Base-by-base conservation (phyloP, 2,888 invertebrate genomes). In the Scaptomyza cyrtandrae region DNA sequence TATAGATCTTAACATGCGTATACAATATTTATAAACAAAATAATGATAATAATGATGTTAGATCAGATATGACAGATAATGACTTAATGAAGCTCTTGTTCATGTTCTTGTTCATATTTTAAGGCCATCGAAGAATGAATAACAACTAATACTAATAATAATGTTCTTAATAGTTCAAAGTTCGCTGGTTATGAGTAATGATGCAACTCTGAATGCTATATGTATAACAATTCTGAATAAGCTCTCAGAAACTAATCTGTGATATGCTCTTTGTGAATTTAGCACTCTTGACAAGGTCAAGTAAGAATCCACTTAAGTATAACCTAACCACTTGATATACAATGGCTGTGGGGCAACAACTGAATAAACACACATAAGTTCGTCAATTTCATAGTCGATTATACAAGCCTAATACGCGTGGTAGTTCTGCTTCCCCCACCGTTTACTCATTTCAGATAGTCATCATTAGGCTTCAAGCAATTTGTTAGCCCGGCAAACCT, bases 381-480 rank as follows among this genome's bases (percentile, higher is more conserved):
- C 24, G 46, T 27, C 60, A 63, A 61, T 76, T 70, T 62, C 55
- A 58, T 61, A 50, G 43, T 37, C 61, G 61, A 69, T 66, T 68
- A 64, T 62, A 44, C 57, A 63, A 41, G 57, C 43, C 57, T 69
- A 69, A 72, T 73, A 70, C 63, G 61, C 69, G 61, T 67, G 60
- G 65, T 65, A 78, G 75, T 75, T 72, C 56, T 11, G 9, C 37
- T 24, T 52, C 27, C 33, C 35, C 35, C 41, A 19, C 43, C 43
- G 11, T n/a, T 13, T 19, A 50, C 48, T 75, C 56, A 62, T 67
- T 75, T 71, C 33, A 73, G 75, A 76, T 76, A 73, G 64, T 49
- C 73, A 75, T 75, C 77, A 50, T 46, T 33, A 46, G 49, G 73
- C 70, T 61, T 49, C 31, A 58, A 64, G 76, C 71, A 64, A 74